Percentiles rank a stretch among this genome's conserved stretches.
Evolutionary conservation across 2,113 vertebrate species (phyloP).

Genomic region (Microtus montanus): DNA sequence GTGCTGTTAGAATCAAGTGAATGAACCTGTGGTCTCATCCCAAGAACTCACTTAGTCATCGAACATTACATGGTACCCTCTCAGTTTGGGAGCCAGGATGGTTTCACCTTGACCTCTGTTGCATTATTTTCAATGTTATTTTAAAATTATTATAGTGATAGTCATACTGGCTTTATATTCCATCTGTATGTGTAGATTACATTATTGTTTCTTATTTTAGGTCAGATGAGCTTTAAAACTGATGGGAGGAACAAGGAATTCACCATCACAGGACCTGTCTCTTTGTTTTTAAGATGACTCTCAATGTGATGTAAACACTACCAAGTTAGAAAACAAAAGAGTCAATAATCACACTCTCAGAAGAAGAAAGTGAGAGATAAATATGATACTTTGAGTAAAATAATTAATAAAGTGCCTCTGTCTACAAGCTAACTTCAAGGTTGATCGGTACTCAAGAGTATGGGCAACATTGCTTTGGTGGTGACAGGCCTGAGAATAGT

Average conservation of each 20-base stretch:
- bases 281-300: background rate
- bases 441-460: background rate
- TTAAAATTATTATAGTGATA: background rate
- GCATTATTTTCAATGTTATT: background rate
- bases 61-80: background rate
- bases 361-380: background rate
- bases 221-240: background rate
- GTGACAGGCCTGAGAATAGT: background rate
- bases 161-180: background rate
- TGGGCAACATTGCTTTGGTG: background rate
- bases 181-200: background rate
- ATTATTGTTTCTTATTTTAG: conserved; percentile 32
- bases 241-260: background rate
- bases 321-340: background rate
- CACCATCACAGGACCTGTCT: background rate
- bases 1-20: background rate
- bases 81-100: background rate
- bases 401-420: background rate
- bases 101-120: background rate
- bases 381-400: background rate
- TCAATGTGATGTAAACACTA: background rate
- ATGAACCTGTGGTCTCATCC: background rate
- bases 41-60: background rate
- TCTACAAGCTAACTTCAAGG: background rate
- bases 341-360: background rate